Percentiles rank a stretch among this genome's conserved stretches.
These are phyloP conservation scores for Chrysolina americana DNA, from an alignment of 2,888 invertebrate species.

Conservation along the genomic window DNA sequence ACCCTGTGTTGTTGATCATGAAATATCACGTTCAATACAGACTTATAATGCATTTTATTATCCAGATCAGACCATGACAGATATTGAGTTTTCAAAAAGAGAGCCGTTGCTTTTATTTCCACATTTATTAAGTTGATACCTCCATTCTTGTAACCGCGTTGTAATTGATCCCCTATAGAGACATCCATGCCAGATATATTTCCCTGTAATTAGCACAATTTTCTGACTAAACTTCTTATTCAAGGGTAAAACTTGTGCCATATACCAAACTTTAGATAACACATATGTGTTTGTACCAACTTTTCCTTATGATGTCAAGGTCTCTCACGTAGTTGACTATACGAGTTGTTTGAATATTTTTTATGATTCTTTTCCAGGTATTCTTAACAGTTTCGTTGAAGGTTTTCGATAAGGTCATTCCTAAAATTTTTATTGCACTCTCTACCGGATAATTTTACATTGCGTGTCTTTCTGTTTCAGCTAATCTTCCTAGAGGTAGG, in stretches of 20 bases:
- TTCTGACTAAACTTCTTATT: background rate
- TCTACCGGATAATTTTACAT: background rate
- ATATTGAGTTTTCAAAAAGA: no score
- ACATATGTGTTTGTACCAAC: background rate
- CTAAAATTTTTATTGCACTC: no score
- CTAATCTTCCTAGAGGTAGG: background rate
- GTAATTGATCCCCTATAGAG: no score
- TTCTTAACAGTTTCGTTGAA: background rate
- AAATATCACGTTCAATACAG: no score
- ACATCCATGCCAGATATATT: background rate
- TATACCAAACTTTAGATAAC: constrained; percentile 1
- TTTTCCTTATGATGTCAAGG: background rate
- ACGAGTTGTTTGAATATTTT: background rate
- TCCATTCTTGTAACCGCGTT: no score
- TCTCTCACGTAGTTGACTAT: background rate
- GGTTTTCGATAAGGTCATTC: background rate
- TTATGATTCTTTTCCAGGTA: background rate
- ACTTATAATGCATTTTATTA: no score
- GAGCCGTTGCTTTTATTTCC: no score
- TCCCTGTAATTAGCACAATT: background rate
- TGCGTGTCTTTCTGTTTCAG: background rate
- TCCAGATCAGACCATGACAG: no score
- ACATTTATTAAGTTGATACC: no score
- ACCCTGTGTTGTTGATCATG: background rate
- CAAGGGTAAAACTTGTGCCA: background rate